Evolutionary conservation across 2,888 invertebrate species (phyloP).

Genomic region (Cantharis rufa): DNA sequence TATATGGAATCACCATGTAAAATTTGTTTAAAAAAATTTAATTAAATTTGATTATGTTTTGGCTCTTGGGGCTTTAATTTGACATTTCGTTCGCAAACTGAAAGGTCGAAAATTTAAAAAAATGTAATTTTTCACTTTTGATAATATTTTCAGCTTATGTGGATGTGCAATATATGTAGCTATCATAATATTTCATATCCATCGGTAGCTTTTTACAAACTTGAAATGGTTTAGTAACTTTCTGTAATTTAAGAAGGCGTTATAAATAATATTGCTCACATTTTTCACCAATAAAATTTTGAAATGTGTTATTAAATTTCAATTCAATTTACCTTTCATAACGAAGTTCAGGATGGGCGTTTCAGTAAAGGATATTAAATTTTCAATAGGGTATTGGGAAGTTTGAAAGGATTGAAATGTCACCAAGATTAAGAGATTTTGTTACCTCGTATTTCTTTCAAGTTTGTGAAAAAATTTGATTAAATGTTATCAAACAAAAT

Average conservation of each 20-base stretch:
- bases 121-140: not conserved
- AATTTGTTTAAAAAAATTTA: too few species aligned
- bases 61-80: too few species aligned
- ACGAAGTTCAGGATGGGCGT: not conserved
- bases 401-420: not conserved
- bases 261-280: not conserved
- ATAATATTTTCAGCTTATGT: not conserved
- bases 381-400: not conserved
- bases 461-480: not conserved
- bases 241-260: not conserved
- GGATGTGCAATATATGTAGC: not conserved
- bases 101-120: not conserved
- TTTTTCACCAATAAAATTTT: not conserved
- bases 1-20: too few species aligned
- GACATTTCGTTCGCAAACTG: not conserved
- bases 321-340: not conserved
- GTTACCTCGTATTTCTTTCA: not conserved
- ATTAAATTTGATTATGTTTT: too few species aligned
- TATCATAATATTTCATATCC: not conserved
- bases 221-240: not conserved
- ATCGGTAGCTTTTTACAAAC: not conserved
- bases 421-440: not conserved
- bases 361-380: not conserved
- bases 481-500: not conserved
- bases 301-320: not conserved